These are phyloP conservation scores for Stomatorhinus ivindoensis DNA, from an alignment of 2,113 vertebrate species.

Conservation along the genomic window DNA sequence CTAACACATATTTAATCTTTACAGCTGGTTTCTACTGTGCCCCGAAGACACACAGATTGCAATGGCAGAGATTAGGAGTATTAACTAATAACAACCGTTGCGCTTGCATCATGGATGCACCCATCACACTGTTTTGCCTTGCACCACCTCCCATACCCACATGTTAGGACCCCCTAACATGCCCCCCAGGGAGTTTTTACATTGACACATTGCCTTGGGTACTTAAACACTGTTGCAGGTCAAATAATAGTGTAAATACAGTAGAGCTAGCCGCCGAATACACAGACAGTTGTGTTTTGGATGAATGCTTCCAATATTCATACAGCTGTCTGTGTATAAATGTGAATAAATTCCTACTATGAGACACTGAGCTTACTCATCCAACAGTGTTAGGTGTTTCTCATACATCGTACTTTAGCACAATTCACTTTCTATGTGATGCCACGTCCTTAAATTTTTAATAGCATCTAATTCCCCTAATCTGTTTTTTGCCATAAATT, in stretches of 20 bases:
- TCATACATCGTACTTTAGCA: background rate
- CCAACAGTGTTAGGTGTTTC: background rate
- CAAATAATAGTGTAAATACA: background rate
- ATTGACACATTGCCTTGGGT: background rate
- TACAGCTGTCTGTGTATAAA: background rate
- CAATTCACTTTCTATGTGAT: background rate
- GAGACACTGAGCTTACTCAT: background rate
- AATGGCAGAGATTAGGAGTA: background rate
- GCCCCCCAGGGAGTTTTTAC: background rate
- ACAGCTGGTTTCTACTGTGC: background rate
- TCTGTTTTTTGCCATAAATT: background rate
- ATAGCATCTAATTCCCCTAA: background rate
- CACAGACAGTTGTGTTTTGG: background rate
- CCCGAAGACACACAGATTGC: slow-evolving; percentile 4
- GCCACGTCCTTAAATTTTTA: background rate
- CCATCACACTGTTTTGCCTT: background rate
- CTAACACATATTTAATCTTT: slow-evolving; percentile 3
- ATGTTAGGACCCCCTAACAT: background rate
- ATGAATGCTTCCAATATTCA: background rate
- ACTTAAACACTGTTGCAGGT: background rate
- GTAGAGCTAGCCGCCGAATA: background rate
- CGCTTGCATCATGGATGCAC: background rate
- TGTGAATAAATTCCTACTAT: background rate
- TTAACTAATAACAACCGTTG: background rate
- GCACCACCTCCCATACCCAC: background rate